Base-by-base conservation (phyloP, 2,888 invertebrate genomes). In the Pammene aurita region DNA sequence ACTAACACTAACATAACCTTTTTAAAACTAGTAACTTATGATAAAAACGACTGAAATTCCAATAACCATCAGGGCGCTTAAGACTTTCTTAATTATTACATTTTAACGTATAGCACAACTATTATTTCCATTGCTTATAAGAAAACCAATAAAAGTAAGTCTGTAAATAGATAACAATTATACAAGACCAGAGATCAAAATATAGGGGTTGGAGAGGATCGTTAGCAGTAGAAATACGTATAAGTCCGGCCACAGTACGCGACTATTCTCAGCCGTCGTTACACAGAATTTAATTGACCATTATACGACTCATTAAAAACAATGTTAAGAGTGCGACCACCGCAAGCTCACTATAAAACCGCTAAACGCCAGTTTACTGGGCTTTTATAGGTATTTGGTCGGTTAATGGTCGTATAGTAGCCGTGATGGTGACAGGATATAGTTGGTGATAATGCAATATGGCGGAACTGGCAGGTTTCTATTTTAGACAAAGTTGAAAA, bases 221-320 rank as follows among this genome's bases (percentile, higher is more conserved):
- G 6, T 5, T 13, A 52, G 16, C 52, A 9, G 14, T 42, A 26
- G 26, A 13, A 13, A 52, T 9, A 34, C 34, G 50, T 50, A 50
- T 18, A 52, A n/a, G n/a, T 26, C 26, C 26, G 4, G 26, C 26
- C 26, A 26, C 26, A 54, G 54, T 34, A 50, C 57, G 76, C 77
- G 76, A 76, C 77, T 76, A 73, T 77, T 76, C 75, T 78, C 71
- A 76, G 74, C 73, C 75, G 81, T 81, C 82, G 83, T 87, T 84
- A 73, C 75, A 78, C 77, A 80, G 80, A 80, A 83, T 89, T 91
- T 91, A 91, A 92, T 88, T 88, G 83, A 84, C 80, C 86, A 81
- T 88, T 84, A 86, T 87, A 87, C 86, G 80, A 84, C 82, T 86
- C 89, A 90, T 92, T 90, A 92, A 91, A 89, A 85, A 92, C 91